Conservation (phyloP, 2,888 invertebrate species). For the Macrosoma leucophasiata region DNA sequence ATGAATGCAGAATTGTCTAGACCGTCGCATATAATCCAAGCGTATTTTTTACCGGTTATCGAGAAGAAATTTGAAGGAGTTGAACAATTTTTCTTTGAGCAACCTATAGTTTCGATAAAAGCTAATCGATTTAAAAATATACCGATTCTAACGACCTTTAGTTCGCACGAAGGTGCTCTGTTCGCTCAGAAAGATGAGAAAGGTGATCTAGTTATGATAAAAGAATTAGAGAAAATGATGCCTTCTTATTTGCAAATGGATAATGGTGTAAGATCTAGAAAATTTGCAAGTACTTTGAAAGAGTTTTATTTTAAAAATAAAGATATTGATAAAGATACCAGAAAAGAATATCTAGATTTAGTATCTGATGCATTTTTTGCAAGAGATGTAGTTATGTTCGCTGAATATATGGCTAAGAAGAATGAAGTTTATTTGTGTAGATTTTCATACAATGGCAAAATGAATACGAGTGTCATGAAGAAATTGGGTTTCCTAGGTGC, state of each 20-base stretch:
- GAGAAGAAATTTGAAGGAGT: slow-evolving; percentile 47
- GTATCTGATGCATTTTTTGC: slow-evolving; percentile 46
- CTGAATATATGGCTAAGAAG: slow-evolving; percentile 36
- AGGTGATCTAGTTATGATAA: slow-evolving; percentile 39
- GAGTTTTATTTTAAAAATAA: slow-evolving; percentile 45
- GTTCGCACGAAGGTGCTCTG: slow-evolving; percentile 48
- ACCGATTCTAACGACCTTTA: slow-evolving; percentile 39
- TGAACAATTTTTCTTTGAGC: slow-evolving; percentile 43
- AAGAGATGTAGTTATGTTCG: slow-evolving; percentile 38
- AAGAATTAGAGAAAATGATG: slow-evolving; percentile 43
- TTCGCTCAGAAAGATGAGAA: slow-evolving; percentile 39
- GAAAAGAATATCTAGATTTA: slow-evolving; percentile 40
- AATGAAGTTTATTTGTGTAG: slow-evolving; percentile 39
- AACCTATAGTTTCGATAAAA: slow-evolving; percentile 36
- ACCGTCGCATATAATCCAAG: slow-evolving; percentile 33
- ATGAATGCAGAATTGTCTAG: slow-evolving; percentile 37
- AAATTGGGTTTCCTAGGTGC: slow-evolving; percentile 46
- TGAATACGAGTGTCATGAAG: slow-evolving; percentile 50
- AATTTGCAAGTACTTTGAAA: slow-evolving; percentile 32
- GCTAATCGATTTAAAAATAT: slow-evolving; percentile 40
- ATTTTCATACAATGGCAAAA: slow-evolving; percentile 47
- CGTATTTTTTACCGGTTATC: slow-evolving; percentile 47
- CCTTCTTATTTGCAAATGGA: slow-evolving; percentile 38
- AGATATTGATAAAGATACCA: slow-evolving; percentile 27
- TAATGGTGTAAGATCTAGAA: slow-evolving; percentile 25